Base-by-base conservation (phyloP, 1,140 invertebrate species). In the Mylabris phalerata region DNA sequence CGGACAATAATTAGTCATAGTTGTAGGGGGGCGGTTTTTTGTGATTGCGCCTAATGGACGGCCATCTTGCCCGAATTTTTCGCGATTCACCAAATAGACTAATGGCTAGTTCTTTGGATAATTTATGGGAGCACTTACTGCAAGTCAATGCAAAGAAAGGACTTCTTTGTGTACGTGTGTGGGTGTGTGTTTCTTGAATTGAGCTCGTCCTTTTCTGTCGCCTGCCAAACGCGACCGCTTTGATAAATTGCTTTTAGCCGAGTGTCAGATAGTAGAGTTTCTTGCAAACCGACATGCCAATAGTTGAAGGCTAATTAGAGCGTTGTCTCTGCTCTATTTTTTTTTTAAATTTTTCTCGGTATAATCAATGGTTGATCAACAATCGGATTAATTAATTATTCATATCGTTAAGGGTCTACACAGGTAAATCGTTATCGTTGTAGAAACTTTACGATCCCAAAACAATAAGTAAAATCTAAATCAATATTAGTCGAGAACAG, bases 1-100 rank as follows among this genome's bases (percentile, higher is more conserved):
- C 61, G 67, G 69, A 69, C 67, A 68, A 67, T 70, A 70, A 70
- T 70, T 70, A 70, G 69, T 70, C 67, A 70, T 69, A 67, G 62
- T 48, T 63, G 65, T 65, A 63, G 63, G 64, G 65, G 61, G 32
- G 61, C 42, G 49, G 49, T 25, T 9, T 39, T n/a, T 9, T 13
- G 10, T 32, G 24, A 48, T 40, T 54, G n/a, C 38, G 24, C 43
- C 45, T 39, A 24, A 10, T 42, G 2, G 57, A 51, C 38, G 44
- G 50, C 50, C 46, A 47, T 59, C 38, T 47, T 50, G 44, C 48
- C 13, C 52, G 38, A 59, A 51, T 47, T 48, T 59, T 42, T 38
- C 42, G 46, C 50, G 52, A 59, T 60, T 65, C 61, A 68, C 67
- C 65, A 62, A 67, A 70, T 60, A 64, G 64, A 67, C 67, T 69